A percentile compares a stretch with the other conserved stretches of the same genome.
These are phyloP conservation scores for Mycetomoellerius zeteki DNA, from an alignment of 1,140 invertebrate species.

Conservation along the genomic window DNA sequence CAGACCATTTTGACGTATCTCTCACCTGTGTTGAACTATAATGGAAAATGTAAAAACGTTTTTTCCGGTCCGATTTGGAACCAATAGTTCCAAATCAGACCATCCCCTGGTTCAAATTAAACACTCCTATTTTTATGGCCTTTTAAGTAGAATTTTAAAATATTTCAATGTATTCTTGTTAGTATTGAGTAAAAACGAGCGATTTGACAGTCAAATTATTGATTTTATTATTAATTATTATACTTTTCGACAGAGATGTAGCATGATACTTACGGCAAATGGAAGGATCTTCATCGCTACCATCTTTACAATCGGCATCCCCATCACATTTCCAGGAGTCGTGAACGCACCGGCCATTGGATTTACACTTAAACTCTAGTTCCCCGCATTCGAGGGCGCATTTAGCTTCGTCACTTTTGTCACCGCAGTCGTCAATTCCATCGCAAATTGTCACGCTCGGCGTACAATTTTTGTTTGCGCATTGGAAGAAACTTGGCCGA, in stretches of 20 bases:
- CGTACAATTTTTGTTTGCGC: conserved; percentile 97
- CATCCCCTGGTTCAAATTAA: no score
- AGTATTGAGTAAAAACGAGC: no score
- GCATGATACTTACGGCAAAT: conserved; percentile 91
- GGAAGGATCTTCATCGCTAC: conserved; percentile 95
- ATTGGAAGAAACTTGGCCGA: conserved; percentile 96
- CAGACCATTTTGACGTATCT: no score
- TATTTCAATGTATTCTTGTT: no score
- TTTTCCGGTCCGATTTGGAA: no score
- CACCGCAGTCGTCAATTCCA: conserved; percentile 95
- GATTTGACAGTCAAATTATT: no score
- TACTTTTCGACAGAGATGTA: not conserved
- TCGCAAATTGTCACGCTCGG: conserved; percentile 97
- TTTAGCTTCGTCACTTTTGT: conserved; percentile 93
- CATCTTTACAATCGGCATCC: conserved; percentile 97
- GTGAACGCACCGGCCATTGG: conserved; percentile 95
- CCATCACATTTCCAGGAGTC: conserved; percentile 98
- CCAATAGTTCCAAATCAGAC: no score
- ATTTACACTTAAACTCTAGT: conserved; percentile 97
- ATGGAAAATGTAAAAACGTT: no score
- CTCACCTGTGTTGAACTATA: no score
- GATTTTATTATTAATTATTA: no score
- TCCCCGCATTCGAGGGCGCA: conserved; percentile 95
- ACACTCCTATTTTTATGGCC: no score
- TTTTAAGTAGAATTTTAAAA: no score